Base-by-base conservation (phyloP, 2,113 vertebrate species). In the Eurystomus gularis region DNA sequence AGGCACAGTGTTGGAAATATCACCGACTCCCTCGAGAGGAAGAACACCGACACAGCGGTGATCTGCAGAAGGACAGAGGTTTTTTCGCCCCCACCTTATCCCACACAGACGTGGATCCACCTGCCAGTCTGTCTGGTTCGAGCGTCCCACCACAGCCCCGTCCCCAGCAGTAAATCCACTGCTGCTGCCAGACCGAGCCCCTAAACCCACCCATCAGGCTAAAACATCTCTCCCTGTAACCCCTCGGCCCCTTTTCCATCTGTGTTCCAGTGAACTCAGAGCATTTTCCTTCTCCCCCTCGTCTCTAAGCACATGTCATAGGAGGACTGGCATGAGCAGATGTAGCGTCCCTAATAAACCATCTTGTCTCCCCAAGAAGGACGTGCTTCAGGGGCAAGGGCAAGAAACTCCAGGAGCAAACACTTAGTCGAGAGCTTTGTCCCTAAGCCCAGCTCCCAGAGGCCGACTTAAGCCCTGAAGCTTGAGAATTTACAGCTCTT, bases 251-350 rank as follows among this genome's bases (percentile, higher is more conserved):
- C 49, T 24, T 28, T 17, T 16, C 16, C 3, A 0, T 17, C 69
- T 17, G 28, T 15, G 1, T 37, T 33, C 49, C n/a, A n/a, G n/a
- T n/a, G n/a, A n/a, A 15, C 42, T 42, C 42, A 42, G 31, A 54
- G 31, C 19, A 31, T 33, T 31, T 71, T 33, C 44, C 49, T 8
- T 10, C 31, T 29, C 24, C 35, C 4, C 20, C 37, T 26, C 5
- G 0, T 39, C 39, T 48, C 52, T 21, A n/a, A 31, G 24, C 21
- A 9, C 7, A 40, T 2, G 0, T 11, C 2, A 1, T 1, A 28
- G 3, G 29, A 85, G 48, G 70, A 40, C 11, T 0, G 0, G 29
- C 26, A 14, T 24, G 9, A 62, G 17, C 82, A 57, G 19, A 49
- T 3, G 2, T 1, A 14, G 17, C 4, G 6, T 15, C 31, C 23